Percentiles rank a stretch among this genome's conserved stretches.
Evolutionary conservation across 2,888 invertebrate genomes (phyloP).

Genomic region (Psylliodes chrysocephalus): DNA sequence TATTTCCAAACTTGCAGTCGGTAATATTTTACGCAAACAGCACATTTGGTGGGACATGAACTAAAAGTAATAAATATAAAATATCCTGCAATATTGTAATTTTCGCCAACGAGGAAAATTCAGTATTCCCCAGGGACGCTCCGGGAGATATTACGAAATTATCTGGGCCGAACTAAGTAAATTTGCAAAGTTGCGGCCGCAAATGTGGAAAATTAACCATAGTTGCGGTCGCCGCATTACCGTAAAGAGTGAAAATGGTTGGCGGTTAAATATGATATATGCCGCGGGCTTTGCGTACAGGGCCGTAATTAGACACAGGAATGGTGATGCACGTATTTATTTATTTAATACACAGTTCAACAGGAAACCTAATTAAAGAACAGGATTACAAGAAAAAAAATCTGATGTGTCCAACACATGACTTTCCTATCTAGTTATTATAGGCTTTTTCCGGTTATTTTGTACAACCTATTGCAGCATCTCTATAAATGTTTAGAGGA

Average conservation of each 20-base stretch:
- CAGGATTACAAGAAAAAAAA: too few species aligned
- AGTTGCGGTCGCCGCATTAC: constrained; percentile 9
- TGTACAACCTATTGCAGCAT: too few species aligned
- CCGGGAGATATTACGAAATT: constrained; percentile 12
- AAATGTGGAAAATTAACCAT: constrained; percentile 17
- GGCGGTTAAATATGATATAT: constrained; percentile 13
- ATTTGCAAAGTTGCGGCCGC: constrained; percentile 19
- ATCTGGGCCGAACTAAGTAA: constrained; percentile 23
- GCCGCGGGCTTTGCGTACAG: not conserved
- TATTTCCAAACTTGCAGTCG: not conserved
- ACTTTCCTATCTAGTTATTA: too few species aligned
- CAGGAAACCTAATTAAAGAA: too few species aligned
- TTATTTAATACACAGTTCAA: too few species aligned
- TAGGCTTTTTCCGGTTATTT: too few species aligned
- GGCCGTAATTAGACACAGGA: too few species aligned
- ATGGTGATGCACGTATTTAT: too few species aligned
- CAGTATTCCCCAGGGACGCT: not conserved
- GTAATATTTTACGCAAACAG: not conserved
- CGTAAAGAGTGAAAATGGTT: not conserved
- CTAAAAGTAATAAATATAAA: constrained; percentile 12
- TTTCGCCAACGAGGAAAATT: constrained; percentile 2
- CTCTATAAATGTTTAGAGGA: too few species aligned
- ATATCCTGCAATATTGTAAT: constrained; percentile 11
- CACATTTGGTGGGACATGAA: not conserved
- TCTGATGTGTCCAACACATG: too few species aligned